Conservation (phyloP, 2,797 vertebrate genomes). For the Lates japonicus region DNA sequence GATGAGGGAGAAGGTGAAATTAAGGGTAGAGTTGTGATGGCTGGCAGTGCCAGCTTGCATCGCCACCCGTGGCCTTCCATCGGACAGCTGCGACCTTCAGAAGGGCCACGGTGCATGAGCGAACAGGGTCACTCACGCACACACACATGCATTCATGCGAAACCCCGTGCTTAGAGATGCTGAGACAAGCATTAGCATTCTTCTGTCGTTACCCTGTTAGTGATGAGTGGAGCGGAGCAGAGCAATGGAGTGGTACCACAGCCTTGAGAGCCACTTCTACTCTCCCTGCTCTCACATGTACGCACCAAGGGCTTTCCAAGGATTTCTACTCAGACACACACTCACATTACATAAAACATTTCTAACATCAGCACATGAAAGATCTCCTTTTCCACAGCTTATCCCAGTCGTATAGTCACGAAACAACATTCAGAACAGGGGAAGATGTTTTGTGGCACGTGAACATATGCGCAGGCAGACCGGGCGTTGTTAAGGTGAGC, state of each 20-base stretch:
- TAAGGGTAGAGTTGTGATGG: conserved; percentile 55
- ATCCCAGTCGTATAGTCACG: not conserved
- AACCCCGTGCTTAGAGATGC: conserved; percentile 48
- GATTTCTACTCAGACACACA: conserved; percentile 31
- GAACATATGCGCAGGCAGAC: conserved; percentile 1
- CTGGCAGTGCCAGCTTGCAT: conserved; percentile 72
- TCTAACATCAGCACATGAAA: conserved; percentile 4
- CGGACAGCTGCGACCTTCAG: conserved; percentile 77
- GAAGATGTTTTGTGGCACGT: not conserved
- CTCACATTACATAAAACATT: conserved; percentile 18
- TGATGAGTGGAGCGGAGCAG: conserved; percentile 51
- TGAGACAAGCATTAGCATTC: conserved; percentile 67
- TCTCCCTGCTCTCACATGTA: conserved; percentile 22
- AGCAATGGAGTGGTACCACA: conserved; percentile 40
- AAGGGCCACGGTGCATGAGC: conserved; percentile 39
- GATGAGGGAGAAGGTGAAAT: conserved; percentile 65
- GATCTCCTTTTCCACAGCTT: conserved; percentile 4
- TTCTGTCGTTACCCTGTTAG: conserved; percentile 54
- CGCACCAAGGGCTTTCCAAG: conserved; percentile 55
- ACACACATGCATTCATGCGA: conserved; percentile 7
- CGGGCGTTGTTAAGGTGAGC: conserved; percentile 5
- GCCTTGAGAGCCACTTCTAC: conserved; percentile 44
- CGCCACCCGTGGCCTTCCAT: conserved; percentile 62
- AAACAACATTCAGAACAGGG: not conserved
- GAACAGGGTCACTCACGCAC: conserved; percentile 32